phyloP scores from a whole-genome alignment of 2,113 vertebrate species.

The Butorides virescens region DNA sequence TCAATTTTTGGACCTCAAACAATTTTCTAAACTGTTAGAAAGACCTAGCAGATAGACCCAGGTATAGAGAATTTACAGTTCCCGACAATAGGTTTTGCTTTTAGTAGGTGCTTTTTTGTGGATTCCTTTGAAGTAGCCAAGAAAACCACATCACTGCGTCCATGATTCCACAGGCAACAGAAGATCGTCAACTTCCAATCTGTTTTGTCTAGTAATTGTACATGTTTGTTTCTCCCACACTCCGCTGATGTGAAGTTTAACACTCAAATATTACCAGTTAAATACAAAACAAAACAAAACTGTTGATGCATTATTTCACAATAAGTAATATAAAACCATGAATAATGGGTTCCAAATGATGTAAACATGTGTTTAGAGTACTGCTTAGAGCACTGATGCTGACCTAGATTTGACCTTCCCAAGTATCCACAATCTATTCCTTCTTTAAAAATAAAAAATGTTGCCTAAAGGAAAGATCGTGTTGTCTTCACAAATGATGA shows the following conservation, averaged over 20 bases:
- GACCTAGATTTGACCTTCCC: slow-evolving; percentile 66
- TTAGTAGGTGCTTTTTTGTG: slow-evolving; percentile 54
- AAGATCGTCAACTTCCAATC: slow-evolving; percentile 61
- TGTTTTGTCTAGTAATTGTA: slow-evolving; percentile 62
- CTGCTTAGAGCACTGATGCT: slow-evolving; percentile 21
- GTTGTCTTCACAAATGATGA: slow-evolving; percentile 57
- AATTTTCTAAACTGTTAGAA: not conserved
- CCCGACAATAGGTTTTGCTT: slow-evolving; percentile 20
- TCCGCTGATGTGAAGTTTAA: slow-evolving; percentile 40
- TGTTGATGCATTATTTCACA: slow-evolving; percentile 64
- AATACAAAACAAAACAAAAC: slow-evolving; percentile 68
- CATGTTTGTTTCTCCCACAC: slow-evolving; percentile 62
- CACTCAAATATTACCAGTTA: slow-evolving; percentile 57
- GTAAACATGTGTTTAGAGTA: slow-evolving; percentile 54
- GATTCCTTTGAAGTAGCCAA: slow-evolving; percentile 70
- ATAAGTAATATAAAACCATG: slow-evolving; percentile 65
- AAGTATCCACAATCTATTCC: slow-evolving; percentile 47
- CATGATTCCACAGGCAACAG: slow-evolving; percentile 54
- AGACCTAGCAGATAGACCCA: not conserved
- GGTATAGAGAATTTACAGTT: not conserved
- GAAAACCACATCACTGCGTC: slow-evolving; percentile 67
- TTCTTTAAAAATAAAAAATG: slow-evolving; percentile 58
- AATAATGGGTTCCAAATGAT: slow-evolving; percentile 67
- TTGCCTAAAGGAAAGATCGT: slow-evolving; percentile 39
- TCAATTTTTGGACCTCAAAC: not conserved